Evolutionary conservation across 1,140 invertebrate species (phyloP).

Genomic region (Drosophila littoralis): DNA sequence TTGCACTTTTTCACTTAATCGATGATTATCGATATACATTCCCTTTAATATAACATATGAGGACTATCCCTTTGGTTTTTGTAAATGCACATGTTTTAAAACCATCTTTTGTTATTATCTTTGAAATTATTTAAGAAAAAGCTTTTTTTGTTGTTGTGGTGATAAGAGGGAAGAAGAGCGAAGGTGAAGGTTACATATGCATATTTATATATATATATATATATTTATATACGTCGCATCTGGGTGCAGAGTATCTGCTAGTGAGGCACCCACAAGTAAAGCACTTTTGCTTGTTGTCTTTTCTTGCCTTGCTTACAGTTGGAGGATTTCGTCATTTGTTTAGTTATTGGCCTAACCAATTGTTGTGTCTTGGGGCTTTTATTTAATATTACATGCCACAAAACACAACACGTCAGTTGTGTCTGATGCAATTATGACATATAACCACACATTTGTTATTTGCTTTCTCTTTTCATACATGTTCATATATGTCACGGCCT

Average conservation of each 20-base stretch:
- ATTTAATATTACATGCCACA: conserved; percentile 52
- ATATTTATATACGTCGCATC: too few species aligned
- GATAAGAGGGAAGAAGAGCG: too few species aligned
- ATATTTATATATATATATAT: too few species aligned
- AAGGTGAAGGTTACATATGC: too few species aligned
- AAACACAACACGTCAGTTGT: conserved; percentile 24
- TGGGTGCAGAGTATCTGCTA: not conserved
- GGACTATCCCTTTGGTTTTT: too few species aligned
- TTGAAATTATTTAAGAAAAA: too few species aligned
- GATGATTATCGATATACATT: too few species aligned
- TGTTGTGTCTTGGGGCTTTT: conserved; percentile 37
- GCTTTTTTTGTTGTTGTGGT: too few species aligned
- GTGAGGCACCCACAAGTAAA: not conserved
- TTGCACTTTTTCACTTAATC: too few species aligned
- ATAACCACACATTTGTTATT: conserved; percentile 17
- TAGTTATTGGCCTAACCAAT: conserved; percentile 30
- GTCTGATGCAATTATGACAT: conserved; percentile 39
- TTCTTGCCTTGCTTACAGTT: conserved; percentile 36
- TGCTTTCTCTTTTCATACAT: conserved; percentile 9
- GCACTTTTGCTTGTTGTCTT: conserved; percentile 16
- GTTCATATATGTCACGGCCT: not conserved
- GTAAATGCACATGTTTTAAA: too few species aligned
- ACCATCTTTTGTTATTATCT: too few species aligned
- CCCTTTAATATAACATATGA: too few species aligned
- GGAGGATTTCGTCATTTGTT: conserved; percentile 65